Conservation (phyloP, 2,797 vertebrate species). For the Eulemur albifrons region DNA sequence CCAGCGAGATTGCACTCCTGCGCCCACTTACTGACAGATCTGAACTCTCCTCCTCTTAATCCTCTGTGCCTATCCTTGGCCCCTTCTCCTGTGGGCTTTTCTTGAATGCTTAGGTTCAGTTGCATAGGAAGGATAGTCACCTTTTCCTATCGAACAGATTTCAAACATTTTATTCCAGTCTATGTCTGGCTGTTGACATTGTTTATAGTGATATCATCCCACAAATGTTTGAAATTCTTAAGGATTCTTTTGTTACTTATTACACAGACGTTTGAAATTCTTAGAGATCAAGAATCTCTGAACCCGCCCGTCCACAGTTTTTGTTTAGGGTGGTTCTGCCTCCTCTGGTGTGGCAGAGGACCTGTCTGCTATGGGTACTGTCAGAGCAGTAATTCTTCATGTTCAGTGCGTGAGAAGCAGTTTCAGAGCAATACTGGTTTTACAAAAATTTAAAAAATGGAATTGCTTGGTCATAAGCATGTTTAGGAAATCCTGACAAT, state of each 20-base stretch:
- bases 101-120: neutral
- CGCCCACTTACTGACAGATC: neutral
- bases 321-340: neutral
- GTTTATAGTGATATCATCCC: neutral
- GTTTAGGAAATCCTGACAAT: neutral
- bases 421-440: neutral
- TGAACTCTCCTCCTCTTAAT: neutral
- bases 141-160: neutral
- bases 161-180: neutral
- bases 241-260: neutral
- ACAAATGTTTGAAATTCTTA: neutral
- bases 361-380: neutral
- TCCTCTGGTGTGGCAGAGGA: fast-evolving
- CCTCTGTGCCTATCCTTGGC: no score
- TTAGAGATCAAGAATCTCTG: neutral
- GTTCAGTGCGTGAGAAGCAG: neutral
- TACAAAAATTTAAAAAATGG: neutral
- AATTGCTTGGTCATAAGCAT: neutral
- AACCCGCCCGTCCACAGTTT: neutral
- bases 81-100: neutral
- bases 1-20: neutral
- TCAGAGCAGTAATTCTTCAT: neutral
- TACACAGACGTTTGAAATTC: neutral
- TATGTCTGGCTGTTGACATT: neutral
- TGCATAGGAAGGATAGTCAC: neutral